Evolutionary conservation across 2,888 invertebrate genomes (phyloP).

Genomic region (Zeuzera pyrina): DNA sequence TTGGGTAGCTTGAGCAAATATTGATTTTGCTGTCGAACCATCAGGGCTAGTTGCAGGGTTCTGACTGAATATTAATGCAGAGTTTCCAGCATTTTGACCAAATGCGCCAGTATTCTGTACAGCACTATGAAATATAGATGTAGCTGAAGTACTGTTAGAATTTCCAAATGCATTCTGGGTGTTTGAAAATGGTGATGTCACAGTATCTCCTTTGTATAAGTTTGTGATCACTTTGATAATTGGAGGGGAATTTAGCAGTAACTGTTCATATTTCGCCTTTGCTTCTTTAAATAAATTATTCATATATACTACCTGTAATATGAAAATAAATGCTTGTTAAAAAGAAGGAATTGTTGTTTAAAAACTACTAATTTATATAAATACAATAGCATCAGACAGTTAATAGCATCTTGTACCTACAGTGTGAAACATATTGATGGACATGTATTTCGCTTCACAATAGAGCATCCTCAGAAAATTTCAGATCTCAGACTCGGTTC

Average conservation of each 20-base stretch:
- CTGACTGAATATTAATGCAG: conserved; percentile 18
- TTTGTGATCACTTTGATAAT: conserved; percentile 35
- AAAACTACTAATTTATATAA: too few relatives aligned
- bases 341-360: too few relatives aligned
- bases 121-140: conserved; percentile 46
- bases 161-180: conserved; percentile 17
- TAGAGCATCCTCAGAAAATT: too few relatives aligned
- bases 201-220: conserved; percentile 39
- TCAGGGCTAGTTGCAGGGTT: conserved; percentile 11
- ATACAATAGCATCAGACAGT: too few relatives aligned
- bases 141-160: conserved; percentile 22
- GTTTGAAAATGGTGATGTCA: conserved; percentile 30
- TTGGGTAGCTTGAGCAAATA: conserved; percentile 43
- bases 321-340: too few relatives aligned
- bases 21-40: conserved; percentile 27
- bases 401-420: too few relatives aligned
- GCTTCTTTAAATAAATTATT: conserved; percentile 38
- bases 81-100: conserved; percentile 16
- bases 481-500: too few relatives aligned
- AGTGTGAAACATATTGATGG: too few relatives aligned
- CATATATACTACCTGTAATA: conserved; percentile 37
- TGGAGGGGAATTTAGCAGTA: conserved; percentile 30
- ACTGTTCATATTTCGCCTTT: conserved; percentile 37
- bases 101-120: conserved; percentile 27
- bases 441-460: too few relatives aligned